Conservation (phyloP, 2,888 invertebrate genomes). For the Tricholauxania praeusta region DNA sequence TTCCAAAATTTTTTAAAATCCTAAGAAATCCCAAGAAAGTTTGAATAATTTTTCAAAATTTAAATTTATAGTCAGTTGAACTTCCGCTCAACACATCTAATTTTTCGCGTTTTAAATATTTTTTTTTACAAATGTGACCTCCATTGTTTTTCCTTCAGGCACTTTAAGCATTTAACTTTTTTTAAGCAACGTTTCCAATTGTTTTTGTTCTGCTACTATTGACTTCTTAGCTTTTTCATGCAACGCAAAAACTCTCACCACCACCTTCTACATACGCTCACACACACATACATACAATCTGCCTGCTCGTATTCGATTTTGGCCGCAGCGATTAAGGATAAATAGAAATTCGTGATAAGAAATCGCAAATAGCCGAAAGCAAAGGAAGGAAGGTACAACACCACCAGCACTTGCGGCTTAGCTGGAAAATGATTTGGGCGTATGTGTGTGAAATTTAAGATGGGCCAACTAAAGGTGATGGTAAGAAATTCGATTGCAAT, state of each 20-base stretch:
- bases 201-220: background rate
- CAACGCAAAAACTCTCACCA: too few relatives aligned
- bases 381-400: background rate
- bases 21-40: too few relatives aligned
- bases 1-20: too few relatives aligned
- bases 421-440: slow-evolving; percentile 1
- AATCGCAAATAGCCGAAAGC: slow-evolving; percentile 53
- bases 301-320: slow-evolving; percentile 49
- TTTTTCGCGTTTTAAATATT: too few relatives aligned
- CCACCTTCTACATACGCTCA: background rate
- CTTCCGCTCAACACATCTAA: too few relatives aligned
- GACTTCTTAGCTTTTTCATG: background rate
- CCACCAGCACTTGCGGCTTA: background rate
- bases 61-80: too few relatives aligned
- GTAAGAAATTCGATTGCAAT: slow-evolving; percentile 29
- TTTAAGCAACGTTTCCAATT: background rate
- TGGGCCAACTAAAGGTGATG: background rate
- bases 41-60: too few relatives aligned
- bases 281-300: background rate
- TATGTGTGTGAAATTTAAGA: background rate
- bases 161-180: background rate
- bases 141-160: background rate
- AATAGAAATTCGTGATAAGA: slow-evolving; percentile 63
- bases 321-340: slow-evolving; percentile 55
- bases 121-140: too few relatives aligned